phyloP scores from a whole-genome alignment of 2,113 vertebrate genomes.

The Callocephalon fimbriatum region DNA sequence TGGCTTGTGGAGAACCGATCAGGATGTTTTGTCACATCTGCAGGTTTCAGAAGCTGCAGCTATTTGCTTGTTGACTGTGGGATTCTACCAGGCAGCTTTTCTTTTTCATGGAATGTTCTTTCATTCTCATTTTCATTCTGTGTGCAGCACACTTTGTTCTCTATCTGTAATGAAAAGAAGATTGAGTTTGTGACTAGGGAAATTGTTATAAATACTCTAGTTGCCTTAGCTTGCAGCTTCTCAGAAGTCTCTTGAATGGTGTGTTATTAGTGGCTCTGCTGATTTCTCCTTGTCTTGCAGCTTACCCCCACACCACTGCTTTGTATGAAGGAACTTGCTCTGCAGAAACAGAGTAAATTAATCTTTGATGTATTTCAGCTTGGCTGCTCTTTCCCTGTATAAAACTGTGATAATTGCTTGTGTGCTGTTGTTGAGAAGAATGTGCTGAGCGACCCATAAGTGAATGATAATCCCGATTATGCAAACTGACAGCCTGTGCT shows the following conservation, averaged over 20 bases:
- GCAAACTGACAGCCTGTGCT: not conserved
- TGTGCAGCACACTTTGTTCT: constrained; percentile 25
- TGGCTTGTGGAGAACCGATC: not conserved
- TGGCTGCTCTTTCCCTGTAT: not conserved
- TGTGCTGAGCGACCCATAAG: not conserved
- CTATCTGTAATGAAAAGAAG: constrained; percentile 46
- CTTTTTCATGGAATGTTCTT: not conserved
- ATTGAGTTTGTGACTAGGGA: constrained; percentile 47
- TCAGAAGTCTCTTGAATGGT: constrained; percentile 19
- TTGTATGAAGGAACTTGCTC: not conserved
- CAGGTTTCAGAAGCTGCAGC: not conserved
- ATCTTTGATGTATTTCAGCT: constrained; percentile 10
- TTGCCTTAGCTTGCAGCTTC: constrained; percentile 30
- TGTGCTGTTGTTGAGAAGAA: not conserved
- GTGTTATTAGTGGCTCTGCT: not conserved
- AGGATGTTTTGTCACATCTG: not conserved
- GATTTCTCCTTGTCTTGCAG: not conserved
- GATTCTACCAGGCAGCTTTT: constrained; percentile 13
- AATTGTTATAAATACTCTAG: constrained; percentile 17
- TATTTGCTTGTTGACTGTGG: not conserved
- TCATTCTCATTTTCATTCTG: constrained; percentile 62
- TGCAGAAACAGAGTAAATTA: not conserved
- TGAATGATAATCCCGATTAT: not conserved
- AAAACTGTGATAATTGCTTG: not conserved
- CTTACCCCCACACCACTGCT: not conserved